phyloP scores from a whole-genome alignment of 2,797 vertebrate species.

The Tympanoctomys barrerae region DNA sequence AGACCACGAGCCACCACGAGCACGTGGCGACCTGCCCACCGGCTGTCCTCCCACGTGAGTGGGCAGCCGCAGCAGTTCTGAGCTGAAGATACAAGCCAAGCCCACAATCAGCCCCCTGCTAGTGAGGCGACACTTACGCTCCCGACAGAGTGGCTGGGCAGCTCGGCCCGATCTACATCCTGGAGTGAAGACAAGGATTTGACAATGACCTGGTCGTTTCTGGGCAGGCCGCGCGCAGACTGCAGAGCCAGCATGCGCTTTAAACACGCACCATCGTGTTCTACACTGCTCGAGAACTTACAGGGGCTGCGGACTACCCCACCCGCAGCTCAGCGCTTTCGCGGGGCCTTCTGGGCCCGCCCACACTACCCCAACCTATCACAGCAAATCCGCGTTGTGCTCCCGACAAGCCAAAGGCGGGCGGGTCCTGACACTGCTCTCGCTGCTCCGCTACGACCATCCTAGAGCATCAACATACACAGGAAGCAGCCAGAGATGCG shows the following conservation, averaged over 20 bases:
- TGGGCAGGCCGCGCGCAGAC: neutral
- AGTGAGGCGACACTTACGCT: neutral
- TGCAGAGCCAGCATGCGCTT: neutral
- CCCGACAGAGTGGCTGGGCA: conserved; percentile 52
- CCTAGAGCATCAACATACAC: neutral
- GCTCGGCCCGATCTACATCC: conserved; percentile 55
- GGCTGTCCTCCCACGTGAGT: conserved; percentile 54
- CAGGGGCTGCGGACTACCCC: neutral
- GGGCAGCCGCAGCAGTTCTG: conserved; percentile 49
- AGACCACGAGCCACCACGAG: conserved; percentile 44
- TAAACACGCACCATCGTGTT: conserved; percentile 11
- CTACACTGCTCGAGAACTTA: neutral
- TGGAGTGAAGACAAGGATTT: conserved; percentile 62
- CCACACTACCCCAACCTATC: neutral
- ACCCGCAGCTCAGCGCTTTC: neutral
- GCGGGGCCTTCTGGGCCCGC: neutral
- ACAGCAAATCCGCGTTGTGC: neutral
- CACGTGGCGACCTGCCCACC: neutral
- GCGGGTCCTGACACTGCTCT: neutral
- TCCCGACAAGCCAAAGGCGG: neutral
- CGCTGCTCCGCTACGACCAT: neutral
- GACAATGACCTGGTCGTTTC: conserved; percentile 53
- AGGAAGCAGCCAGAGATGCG: neutral
- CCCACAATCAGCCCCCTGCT: neutral
- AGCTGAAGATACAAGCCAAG: conserved; percentile 47